Evolutionary conservation across 2,888 invertebrate genomes (phyloP).

Genomic region (Chouioia cunea): DNA sequence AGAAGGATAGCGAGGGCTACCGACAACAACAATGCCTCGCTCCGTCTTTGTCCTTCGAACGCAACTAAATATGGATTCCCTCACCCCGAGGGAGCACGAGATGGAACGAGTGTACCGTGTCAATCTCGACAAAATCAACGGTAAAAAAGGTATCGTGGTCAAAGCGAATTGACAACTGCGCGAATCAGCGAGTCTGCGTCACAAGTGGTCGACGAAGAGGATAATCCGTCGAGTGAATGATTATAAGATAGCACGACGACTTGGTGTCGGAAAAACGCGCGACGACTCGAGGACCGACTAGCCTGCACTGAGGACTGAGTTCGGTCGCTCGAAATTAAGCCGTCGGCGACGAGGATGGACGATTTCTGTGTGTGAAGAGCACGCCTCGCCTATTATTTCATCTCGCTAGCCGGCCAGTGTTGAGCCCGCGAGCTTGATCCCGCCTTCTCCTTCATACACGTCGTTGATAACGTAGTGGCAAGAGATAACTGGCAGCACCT

Average conservation of each 20-base stretch:
- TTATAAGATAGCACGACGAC: neutral
- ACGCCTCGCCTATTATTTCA: constrained; percentile 39
- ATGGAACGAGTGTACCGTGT: too few relatives aligned
- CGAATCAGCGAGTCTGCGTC: neutral
- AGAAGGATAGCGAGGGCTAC: neutral
- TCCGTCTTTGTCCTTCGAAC: too few relatives aligned
- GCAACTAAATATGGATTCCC: too few relatives aligned
- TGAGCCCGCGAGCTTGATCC: neutral
- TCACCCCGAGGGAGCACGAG: too few relatives aligned
- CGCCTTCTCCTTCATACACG: constrained; percentile 4
- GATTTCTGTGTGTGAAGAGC: neutral
- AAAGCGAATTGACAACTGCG: too few relatives aligned
- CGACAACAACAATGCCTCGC: constrained; percentile 6
- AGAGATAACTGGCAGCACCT: too few relatives aligned
- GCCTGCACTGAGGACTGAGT: constrained; percentile 69
- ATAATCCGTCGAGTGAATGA: neutral
- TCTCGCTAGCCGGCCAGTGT: constrained; percentile 21
- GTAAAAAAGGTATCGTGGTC: neutral
- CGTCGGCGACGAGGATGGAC: constrained; percentile 51
- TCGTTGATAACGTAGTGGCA: neutral
- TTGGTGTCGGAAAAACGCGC: neutral
- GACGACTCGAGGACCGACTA: constrained; percentile 64
- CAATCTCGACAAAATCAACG: too few relatives aligned
- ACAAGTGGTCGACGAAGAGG: neutral
- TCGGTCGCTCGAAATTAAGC: constrained; percentile 60